A percentile compares a stretch with the other conserved stretches of the same genome.
Evolutionary conservation across 2,113 vertebrate species (phyloP).

Genomic region (Laterallus jamaicensis): DNA sequence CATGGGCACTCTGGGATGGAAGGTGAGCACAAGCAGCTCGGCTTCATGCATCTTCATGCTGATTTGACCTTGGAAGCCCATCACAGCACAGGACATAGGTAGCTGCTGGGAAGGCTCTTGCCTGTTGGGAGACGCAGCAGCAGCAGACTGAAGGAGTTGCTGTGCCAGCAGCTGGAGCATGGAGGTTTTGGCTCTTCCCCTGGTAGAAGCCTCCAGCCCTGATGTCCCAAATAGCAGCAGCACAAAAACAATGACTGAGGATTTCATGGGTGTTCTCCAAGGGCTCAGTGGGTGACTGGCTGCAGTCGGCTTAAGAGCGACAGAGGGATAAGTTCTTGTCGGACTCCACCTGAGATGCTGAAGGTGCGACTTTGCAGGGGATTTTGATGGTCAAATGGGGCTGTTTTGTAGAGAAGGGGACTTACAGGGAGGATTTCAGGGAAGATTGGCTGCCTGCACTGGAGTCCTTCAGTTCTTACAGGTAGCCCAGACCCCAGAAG

Average conservation of each 20-base stretch:
- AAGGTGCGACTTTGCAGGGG: neutral
- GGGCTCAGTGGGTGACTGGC: neutral
- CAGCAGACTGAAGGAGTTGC: neutral
- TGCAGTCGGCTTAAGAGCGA: rapidly evolving
- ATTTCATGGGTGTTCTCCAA: neutral
- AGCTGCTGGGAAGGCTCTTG: neutral
- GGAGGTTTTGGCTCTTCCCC: rapidly evolving
- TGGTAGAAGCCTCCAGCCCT: neutral
- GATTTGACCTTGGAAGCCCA: neutral
- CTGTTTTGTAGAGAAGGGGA: neutral
- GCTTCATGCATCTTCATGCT: rapidly evolving
- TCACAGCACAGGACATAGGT: neutral
- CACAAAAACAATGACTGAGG: neutral
- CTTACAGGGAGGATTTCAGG: neutral
- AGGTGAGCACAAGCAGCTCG: rapidly evolving
- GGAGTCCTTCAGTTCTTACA: neutral
- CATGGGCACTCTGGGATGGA: neutral
- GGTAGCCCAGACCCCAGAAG: neutral
- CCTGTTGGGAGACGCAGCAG: rapidly evolving
- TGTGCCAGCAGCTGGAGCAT: rapidly evolving
- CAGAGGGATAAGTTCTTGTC: rapidly evolving
- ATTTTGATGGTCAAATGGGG: neutral
- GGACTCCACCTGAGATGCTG: neutral
- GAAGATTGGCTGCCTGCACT: neutral
- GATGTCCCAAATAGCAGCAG: neutral